These are phyloP conservation scores for Dynastes maya DNA, from an alignment of 2,888 invertebrate species.

Conservation along the genomic window DNA sequence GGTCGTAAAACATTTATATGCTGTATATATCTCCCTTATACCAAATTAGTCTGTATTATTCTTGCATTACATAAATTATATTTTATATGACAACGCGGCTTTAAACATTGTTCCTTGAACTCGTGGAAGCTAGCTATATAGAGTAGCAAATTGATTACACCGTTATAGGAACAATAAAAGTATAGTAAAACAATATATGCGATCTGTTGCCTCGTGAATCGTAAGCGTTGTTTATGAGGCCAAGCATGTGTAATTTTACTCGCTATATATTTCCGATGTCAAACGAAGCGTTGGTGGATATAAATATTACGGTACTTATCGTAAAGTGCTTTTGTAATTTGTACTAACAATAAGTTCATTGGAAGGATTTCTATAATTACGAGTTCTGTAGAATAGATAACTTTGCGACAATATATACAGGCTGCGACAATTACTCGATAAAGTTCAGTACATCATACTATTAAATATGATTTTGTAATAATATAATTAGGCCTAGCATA, in stretches of 20 bases:
- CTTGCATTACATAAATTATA: constrained; percentile 33
- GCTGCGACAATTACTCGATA: too few species aligned
- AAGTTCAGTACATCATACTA: too few species aligned
- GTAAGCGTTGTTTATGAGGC: neutral
- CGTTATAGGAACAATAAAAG: constrained; percentile 28
- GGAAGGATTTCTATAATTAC: too few species aligned
- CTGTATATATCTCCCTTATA: neutral
- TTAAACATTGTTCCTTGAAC: constrained; percentile 9
- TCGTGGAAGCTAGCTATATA: neutral
- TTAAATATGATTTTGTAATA: too few species aligned
- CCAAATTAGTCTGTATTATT: constrained; percentile 7
- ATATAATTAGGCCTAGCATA: too few species aligned
- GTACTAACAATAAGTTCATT: too few species aligned
- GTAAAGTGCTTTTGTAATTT: too few species aligned
- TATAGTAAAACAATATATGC: constrained; percentile 20
- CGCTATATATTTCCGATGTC: neutral
- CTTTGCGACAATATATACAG: too few species aligned
- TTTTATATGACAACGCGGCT: constrained; percentile 14
- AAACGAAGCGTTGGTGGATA: too few species aligned
- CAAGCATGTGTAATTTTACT: constrained; percentile 4
- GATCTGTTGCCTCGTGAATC: constrained; percentile 15
- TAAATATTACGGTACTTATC: too few species aligned
- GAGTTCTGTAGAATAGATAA: too few species aligned
- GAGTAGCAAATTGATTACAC: constrained; percentile 8
- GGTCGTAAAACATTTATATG: constrained; percentile 2